These are phyloP conservation scores for Geopemphigus sp. DNA, from an alignment of 1,140 invertebrate genomes.

Conservation along the genomic window DNA sequence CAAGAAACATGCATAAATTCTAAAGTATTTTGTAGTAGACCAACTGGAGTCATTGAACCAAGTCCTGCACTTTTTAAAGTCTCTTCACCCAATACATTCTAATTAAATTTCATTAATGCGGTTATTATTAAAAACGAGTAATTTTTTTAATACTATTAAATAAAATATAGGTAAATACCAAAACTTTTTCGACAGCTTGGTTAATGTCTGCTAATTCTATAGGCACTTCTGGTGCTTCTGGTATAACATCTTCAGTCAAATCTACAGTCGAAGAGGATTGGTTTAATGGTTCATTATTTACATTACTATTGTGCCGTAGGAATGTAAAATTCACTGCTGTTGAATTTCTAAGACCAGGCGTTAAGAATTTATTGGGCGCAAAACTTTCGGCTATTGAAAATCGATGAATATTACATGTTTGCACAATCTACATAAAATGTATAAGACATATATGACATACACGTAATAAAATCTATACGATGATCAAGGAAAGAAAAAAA, in stretches of 20 bases:
- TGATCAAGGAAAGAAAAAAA: neutral
- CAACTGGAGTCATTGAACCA: slow-evolving; percentile 72
- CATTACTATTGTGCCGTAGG: neutral
- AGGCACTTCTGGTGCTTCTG: slow-evolving; percentile 22
- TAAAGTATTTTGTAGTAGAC: slow-evolving; percentile 73
- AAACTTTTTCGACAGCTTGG: neutral
- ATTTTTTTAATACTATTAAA: neutral
- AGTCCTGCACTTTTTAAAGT: slow-evolving; percentile 77
- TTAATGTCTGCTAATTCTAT: neutral
- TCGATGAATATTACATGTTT: neutral
- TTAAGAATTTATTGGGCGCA: neutral
- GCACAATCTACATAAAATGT: neutral
- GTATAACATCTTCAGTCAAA: slow-evolving; percentile 23
- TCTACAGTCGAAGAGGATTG: neutral
- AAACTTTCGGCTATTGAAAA: neutral
- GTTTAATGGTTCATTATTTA: neutral
- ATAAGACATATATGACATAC: neutral
- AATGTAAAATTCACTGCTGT: neutral
- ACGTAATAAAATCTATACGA: neutral
- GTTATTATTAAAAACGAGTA: neutral
- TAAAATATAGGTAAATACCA: slow-evolving; percentile 6
- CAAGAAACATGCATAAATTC: slow-evolving; percentile 76
- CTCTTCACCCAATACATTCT: slow-evolving; percentile 64
- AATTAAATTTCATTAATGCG: neutral
- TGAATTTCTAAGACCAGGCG: neutral